Percentiles rank a stretch among this genome's conserved stretches.
These are phyloP conservation scores for Clostera curtula DNA, from an alignment of 2,888 invertebrate species.

Conservation along the genomic window DNA sequence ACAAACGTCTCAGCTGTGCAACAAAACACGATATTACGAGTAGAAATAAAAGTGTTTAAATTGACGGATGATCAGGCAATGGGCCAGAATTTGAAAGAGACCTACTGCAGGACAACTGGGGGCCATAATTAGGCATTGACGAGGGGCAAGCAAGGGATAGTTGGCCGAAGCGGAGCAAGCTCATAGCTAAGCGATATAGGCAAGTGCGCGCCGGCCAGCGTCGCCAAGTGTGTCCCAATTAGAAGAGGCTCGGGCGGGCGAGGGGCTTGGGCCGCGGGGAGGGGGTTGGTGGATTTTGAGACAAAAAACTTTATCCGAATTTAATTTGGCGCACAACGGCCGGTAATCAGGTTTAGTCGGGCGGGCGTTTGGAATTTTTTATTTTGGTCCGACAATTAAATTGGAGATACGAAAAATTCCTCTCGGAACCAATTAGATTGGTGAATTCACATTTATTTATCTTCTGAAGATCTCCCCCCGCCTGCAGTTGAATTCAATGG, in stretches of 20 bases:
- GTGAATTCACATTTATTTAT: constrained; percentile 1
- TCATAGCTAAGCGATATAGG: no score
- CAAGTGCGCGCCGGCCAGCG: constrained; percentile 3
- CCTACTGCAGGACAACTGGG: no score
- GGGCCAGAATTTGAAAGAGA: no score
- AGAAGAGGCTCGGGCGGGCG: constrained; percentile 16
- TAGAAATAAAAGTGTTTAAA: no score
- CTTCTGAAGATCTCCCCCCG: not conserved
- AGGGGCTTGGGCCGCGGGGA: no score
- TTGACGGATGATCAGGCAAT: no score
- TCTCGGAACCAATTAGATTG: constrained; percentile 4
- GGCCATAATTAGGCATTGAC: no score
- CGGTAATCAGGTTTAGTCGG: constrained; percentile 17
- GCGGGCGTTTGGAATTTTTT: constrained; percentile 12
- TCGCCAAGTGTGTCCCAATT: constrained; percentile 10
- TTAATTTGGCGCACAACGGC: constrained; percentile 19
- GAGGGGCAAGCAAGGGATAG: no score
- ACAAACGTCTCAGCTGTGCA: no score
- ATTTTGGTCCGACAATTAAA: constrained; percentile 5
- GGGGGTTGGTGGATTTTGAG: constrained; percentile 9
- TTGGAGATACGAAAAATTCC: constrained; percentile 4
- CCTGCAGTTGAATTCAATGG: no score
- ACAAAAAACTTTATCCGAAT: constrained; percentile 13
- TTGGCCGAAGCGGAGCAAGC: no score
- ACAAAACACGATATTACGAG: no score